Percentiles rank a stretch among this genome's conserved stretches.
These are phyloP conservation scores for Leucoma salicis DNA, from an alignment of 2,888 invertebrate genomes.

Conservation along the genomic window DNA sequence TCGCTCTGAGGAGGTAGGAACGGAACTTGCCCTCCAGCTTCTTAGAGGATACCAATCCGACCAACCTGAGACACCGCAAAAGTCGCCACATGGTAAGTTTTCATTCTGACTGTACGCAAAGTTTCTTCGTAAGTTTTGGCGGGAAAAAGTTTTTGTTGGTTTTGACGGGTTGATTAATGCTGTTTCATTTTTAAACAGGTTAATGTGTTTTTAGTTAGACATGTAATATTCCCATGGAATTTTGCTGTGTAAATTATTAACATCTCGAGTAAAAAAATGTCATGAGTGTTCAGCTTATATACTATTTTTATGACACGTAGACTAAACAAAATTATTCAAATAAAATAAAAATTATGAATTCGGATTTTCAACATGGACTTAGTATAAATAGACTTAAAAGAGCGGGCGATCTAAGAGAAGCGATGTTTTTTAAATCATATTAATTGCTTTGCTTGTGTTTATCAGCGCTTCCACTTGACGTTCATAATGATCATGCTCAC, in stretches of 20 bases:
- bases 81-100: constrained; percentile 60
- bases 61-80: constrained; percentile 55
- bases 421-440: too few relatives aligned
- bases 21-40: constrained; percentile 68
- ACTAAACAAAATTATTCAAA: constrained; percentile 24
- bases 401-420: too few relatives aligned
- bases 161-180: not conserved
- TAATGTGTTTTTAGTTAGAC: not conserved
- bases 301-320: constrained; percentile 18
- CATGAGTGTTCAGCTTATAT: not conserved
- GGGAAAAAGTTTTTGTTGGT: constrained; percentile 40
- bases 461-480: too few relatives aligned
- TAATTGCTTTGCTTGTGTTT: too few relatives aligned
- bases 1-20: constrained; percentile 77
- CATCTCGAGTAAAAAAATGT: not conserved
- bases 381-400: too few relatives aligned
- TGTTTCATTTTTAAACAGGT: not conserved
- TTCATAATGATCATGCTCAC: too few relatives aligned
- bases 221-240: not conserved
- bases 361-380: too few relatives aligned
- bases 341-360: too few relatives aligned
- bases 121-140: constrained; percentile 36
- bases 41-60: constrained; percentile 46
- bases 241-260: not conserved
- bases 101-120: constrained; percentile 19